Evolutionary conservation across 2,113 vertebrate species (phyloP), one percentile per base, ranked within the genome.

Genomic region (Phyllostomus discolor): DNA sequence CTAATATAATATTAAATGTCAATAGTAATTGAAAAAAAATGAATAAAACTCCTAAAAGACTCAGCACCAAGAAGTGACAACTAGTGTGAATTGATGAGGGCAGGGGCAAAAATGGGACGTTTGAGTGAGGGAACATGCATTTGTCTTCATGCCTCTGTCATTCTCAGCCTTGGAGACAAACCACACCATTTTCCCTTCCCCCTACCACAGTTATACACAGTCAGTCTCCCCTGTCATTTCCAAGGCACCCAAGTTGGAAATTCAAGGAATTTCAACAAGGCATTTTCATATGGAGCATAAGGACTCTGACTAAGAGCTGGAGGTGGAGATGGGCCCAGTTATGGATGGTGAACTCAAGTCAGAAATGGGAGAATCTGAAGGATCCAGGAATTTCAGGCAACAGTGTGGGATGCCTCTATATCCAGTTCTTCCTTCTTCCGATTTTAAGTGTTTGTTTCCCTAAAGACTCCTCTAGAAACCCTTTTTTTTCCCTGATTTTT

Each of bases 221-320:
- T 17, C 31, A 43, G 7, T 78, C 26, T 46, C 62, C 35, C 10
- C 20, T 57, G 41, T 69, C 59, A 15, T 75, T 92, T 35, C 43
- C 69, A 91, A 88, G 54, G 84, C 35, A n/a, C 19, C 19, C 8
- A 64, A 88, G n/a, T 76, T 94, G 43, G 84, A 73, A 98, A 64
- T 98, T 96, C 50, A 97, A 98, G 17, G 95, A 52, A 70, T 73
- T 48, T 70, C 98, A 73, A 99, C 99, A 92, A 97, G 98, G 33
- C 97, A 98, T 41, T 98, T 98, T 59, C 95, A 98, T 89, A 98
- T 98, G 87, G 97, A 99, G 73, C 98, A 98, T 64, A 98, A 98
- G 22, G 97, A 98, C 0, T 97, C 98, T 52, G 98, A 98, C 38
- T 84, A 26, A 91, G 17, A 62, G 46, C 69, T 69, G 10, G 41